Evolutionary conservation across 1,140 invertebrate species (phyloP).

Genomic region (Zaprionus inermis): DNA sequence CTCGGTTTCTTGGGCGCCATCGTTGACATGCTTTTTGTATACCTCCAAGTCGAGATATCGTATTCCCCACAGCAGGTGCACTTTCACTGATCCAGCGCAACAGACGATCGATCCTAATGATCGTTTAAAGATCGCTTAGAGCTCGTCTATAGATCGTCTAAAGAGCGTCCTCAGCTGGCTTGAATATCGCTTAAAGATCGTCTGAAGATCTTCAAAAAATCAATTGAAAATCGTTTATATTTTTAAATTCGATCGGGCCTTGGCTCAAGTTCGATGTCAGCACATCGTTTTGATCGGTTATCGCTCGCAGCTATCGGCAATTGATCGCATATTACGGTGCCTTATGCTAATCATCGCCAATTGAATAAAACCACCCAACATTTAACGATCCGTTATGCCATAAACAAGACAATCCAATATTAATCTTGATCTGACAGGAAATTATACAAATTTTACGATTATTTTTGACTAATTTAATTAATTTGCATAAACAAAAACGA

Average conservation of each 20-base stretch:
- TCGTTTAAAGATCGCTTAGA: neutral
- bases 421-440: conserved; percentile 24
- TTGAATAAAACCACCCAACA: neutral
- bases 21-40: conserved; percentile 6
- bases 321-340: conserved; percentile 7
- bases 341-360: conserved; percentile 22
- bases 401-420: conserved; percentile 10
- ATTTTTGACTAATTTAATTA: conserved; percentile 15
- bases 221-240: neutral
- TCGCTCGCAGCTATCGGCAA: neutral
- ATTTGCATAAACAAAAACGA: conserved; percentile 17
- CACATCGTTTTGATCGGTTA: conserved; percentile 19
- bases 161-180: neutral
- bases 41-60: conserved; percentile 6
- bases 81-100: conserved; percentile 33
- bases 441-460: conserved; percentile 18
- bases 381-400: conserved; percentile 5
- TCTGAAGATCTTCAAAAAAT: too few species aligned
- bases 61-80: conserved; percentile 29
- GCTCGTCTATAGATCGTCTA: neutral
- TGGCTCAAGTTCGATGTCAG: neutral
- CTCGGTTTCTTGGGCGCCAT: neutral
- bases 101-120: neutral
- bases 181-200: too few species aligned
- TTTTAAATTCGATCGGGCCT: neutral